These are phyloP conservation scores for Ceyx melanurus DNA, from an alignment of 2,113 vertebrate species.

Conservation along the genomic window DNA sequence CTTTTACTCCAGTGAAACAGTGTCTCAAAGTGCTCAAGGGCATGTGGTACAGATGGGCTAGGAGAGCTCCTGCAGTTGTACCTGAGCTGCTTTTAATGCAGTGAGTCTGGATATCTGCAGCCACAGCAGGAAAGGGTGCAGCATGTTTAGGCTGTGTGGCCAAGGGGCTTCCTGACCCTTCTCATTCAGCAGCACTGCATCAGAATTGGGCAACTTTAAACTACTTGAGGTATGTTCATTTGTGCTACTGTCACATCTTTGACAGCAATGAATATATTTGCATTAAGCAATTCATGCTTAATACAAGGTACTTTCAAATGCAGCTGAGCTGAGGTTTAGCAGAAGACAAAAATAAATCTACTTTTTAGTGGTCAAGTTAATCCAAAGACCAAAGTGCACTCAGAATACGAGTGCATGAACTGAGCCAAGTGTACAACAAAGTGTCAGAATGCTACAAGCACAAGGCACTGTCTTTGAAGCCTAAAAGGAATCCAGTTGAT, in stretches of 20 bases:
- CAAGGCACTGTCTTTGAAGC: neutral
- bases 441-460: neutral
- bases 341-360: neutral
- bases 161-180: neutral
- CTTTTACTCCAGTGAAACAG: neutral
- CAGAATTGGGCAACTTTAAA: neutral
- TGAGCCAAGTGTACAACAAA: neutral
- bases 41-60: neutral
- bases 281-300: neutral
- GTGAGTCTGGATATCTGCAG: rapidly evolving
- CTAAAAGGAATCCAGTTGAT: neutral
- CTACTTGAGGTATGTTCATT: neutral
- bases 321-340: neutral
- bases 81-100: neutral
- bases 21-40: neutral
- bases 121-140: neutral
- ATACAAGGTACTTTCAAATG: neutral
- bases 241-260: neutral
- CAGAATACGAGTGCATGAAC: neutral
- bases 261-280: neutral
- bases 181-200: neutral
- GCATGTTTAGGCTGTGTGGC: neutral
- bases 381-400: neutral
- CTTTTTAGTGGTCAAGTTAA: neutral
- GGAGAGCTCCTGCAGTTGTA: neutral